Evolutionary conservation across 2,797 vertebrate species (phyloP), one percentile per base, ranked within the genome.

Genomic region (Oryzias dopingdopingensis): DNA sequence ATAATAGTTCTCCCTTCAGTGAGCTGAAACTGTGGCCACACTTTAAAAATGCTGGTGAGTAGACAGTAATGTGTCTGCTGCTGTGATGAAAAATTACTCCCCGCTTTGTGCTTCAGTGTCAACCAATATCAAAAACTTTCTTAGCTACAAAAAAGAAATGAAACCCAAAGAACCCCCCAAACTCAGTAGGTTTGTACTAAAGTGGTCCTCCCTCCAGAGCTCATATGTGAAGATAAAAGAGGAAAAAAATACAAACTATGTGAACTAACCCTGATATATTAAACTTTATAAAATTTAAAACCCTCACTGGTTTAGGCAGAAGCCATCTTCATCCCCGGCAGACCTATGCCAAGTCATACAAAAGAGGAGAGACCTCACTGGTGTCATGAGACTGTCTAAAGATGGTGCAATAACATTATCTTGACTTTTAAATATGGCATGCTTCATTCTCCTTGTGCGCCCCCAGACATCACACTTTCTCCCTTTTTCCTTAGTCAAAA

Each of bases 51-150:
- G 58, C 57, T 72, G 76, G 67, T 62, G 22, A 63, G 65, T 55
- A 60, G 53, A 82, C 56, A 32, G 60, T 76, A 76, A 80, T 81
- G 74, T 77, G 80, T 76, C 72, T 63, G 77, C 66, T 59, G 62
- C 65, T 55, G 62, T 56, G 42, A 60, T 76, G 46, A 64, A 62
- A 57, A 68, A 52, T 74, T 62, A 65, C 64, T 85, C 78, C 80
- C 76, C 76, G 72, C 73, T 80, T 86, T 88, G 88, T 88, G 86
- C 85, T 88, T 86, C 76, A 64, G 62, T 54, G 46, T 67, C 17
- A 32, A 62, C 74, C 67, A 81, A 76, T 82, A 7, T 86, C 45
- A 73, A 61, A 44, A 55, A 69, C 64, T 74, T 72, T 72, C 63
- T 72, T 80, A 65, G 80, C 76, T 75, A 69, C 68, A 74, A 29